These are phyloP conservation scores for Agrochola circellaris DNA, from an alignment of 2,888 invertebrate genomes.

Conservation along the genomic window DNA sequence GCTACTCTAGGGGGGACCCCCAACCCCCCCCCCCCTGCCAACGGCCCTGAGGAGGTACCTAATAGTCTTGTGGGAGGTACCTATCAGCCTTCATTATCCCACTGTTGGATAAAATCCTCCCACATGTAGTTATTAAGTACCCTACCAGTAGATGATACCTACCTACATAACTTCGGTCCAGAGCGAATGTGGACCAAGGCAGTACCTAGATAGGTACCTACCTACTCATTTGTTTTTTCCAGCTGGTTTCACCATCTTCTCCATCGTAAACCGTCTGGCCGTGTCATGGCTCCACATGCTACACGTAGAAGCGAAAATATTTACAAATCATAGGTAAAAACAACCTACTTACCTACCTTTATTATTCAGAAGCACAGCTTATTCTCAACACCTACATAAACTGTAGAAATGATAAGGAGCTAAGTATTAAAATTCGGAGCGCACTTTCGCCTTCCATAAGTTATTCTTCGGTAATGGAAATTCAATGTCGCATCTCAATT, in stretches of 20 bases:
- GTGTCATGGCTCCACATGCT: background rate
- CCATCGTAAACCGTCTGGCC: background rate
- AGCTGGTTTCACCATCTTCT: no score
- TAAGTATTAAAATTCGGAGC: slow-evolving; percentile 72
- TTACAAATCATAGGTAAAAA: background rate
- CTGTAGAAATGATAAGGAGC: slow-evolving; percentile 43
- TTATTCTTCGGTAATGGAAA: slow-evolving; percentile 76
- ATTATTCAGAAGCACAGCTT: slow-evolving; percentile 26
- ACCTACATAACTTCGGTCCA: background rate
- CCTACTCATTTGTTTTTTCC: background rate
- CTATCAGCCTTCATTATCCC: background rate
- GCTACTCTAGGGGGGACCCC: no score
- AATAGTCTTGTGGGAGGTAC: no score
- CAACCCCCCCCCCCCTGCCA: no score
- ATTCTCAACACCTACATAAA: slow-evolving; percentile 34
- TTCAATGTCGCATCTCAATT: slow-evolving; percentile 71
- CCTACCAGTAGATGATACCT: background rate
- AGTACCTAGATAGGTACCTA: background rate
- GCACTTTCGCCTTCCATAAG: slow-evolving; percentile 67
- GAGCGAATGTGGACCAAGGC: background rate
- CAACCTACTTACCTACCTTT: background rate
- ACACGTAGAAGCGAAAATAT: background rate
- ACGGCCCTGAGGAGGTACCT: no score
- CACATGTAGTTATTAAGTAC: background rate
- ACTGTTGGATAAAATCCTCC: background rate